Base-by-base conservation (phyloP, 2,797 vertebrate species). In the Sparidentex hasta region DNA sequence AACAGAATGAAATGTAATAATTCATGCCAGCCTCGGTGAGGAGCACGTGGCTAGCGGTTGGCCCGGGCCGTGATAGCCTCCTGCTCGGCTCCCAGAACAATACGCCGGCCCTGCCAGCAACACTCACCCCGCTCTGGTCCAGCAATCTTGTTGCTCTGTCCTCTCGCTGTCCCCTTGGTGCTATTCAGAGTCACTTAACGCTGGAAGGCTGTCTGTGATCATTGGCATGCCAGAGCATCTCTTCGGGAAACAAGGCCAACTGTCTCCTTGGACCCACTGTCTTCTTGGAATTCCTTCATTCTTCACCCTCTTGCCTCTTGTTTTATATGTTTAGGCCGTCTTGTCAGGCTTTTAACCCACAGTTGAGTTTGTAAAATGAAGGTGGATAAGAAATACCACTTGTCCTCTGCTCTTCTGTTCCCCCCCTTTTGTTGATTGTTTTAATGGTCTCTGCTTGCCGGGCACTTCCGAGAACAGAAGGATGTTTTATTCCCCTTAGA, bases 1-100 rank as follows among this genome's bases (percentile, higher is more conserved):
- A 96, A 95, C 91, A 91, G 86, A 94, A 93, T 89, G 91, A 93
- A 94, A 93, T 93, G 92, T 92, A 93, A 93, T 94, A 93, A 94
- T 93, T 93, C 90, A 93, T 83, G 84, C 73, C n/a, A 91, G 88
- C 91, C 90, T 94, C 78, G 74, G 46, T 29, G 84, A 91, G 85
- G 85, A 95, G 93, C 94, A 90, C 89, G 88, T 95, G 94, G 93
- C 93, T 80, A 59, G 83, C 86, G 77, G 86, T 91, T 84, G 84
- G 90, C 87, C 84, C 76, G 27, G 89, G 86, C 76, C 57, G 79
- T 66, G 89, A 87, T 89, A 83, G 88, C 83, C 91, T 89, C 91
- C 87, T 79, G 86, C 76, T 87, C 75, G 11, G 57, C 84, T 86
- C 65, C 50, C 29, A 48, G 79, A 87, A 93, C 92, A 94, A 94